Evolutionary conservation across 2,888 invertebrate genomes (phyloP).

Genomic region (Athripsodes cinereus): DNA sequence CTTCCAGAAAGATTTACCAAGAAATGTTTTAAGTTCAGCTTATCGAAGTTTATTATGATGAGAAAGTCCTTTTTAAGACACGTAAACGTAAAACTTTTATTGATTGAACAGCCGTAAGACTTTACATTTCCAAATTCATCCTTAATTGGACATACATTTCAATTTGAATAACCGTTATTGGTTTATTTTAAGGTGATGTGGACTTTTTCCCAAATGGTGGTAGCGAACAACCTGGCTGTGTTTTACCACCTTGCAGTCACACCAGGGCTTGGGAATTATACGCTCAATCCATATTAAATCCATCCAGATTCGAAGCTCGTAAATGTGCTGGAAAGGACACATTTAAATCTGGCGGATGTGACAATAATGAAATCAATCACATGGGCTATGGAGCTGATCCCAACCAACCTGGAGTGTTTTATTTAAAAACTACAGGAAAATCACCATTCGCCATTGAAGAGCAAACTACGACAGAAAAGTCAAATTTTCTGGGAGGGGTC

Average conservation of each 20-base stretch:
- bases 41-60: too few species aligned
- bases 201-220: constrained; percentile 45
- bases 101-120: too few species aligned
- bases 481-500: too few species aligned
- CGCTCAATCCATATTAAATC: constrained; percentile 34
- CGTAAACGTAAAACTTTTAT: too few species aligned
- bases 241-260: constrained; percentile 42
- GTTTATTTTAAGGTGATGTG: constrained; percentile 35
- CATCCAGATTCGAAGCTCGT: constrained; percentile 33
- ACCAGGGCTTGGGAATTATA: constrained; percentile 36
- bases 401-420: constrained; percentile 34
- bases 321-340: constrained; percentile 34
- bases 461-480: too few species aligned
- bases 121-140: too few species aligned
- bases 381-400: constrained; percentile 36
- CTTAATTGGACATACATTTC: too few species aligned
- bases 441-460: constrained; percentile 32
- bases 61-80: too few species aligned
- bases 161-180: too few species aligned
- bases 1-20: too few species aligned
- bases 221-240: constrained; percentile 39
- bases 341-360: constrained; percentile 30
- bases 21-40: too few species aligned
- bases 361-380: constrained; percentile 25
- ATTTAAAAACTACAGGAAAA: constrained; percentile 34